Base-by-base conservation (phyloP, 2,888 invertebrate species). In the Trichopoda pennipes region DNA sequence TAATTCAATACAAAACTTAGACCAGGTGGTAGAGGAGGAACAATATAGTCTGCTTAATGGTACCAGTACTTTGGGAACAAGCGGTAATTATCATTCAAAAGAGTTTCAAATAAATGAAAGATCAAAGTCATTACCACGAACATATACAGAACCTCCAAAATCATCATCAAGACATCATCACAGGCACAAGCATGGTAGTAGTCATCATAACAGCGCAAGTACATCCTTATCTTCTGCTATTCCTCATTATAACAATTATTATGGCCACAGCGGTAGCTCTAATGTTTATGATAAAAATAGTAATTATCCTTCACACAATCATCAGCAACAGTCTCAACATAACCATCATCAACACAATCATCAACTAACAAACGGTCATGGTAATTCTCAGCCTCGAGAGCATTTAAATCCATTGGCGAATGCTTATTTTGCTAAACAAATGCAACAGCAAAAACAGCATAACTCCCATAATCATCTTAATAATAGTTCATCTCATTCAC, bases 71-170 rank as follows among this genome's bases (percentile, higher is more conserved):
- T 66, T 66, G 35, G 38, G 21, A 42, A 61, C 63, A 42, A 74
- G n/a, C 35, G 63, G 64, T 78, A 75, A 79, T 68, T 76, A 79
- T 76, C 61, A 81, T 61, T 61, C 88, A 89, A 61, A 90, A 89
- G 81, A 91, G 70, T 87, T 85, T 79, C 84, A 86, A 83, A 81
- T 80, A 77, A 88, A 85, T 83, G 88, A 85, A 76, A 88, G 93
- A 76, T 92, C 93, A 2, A 92, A 93, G 17, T 93, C 94, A 1
- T 85, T 93, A 79, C 93, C 93, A 3, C 91, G 93, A n/a, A 88
- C 86, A 75, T 90, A 90, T 80, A 88, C 80, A 28, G 90, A 90
- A 66, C 89, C 90, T 28, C 89, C 90, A 14, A 83, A 83, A 56
- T 81, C 84, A 58, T 83, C 80, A 19, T 58, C 84, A 12, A 80